Conservation (phyloP, 2,888 invertebrate genomes). For the Dasypolia templi region DNA sequence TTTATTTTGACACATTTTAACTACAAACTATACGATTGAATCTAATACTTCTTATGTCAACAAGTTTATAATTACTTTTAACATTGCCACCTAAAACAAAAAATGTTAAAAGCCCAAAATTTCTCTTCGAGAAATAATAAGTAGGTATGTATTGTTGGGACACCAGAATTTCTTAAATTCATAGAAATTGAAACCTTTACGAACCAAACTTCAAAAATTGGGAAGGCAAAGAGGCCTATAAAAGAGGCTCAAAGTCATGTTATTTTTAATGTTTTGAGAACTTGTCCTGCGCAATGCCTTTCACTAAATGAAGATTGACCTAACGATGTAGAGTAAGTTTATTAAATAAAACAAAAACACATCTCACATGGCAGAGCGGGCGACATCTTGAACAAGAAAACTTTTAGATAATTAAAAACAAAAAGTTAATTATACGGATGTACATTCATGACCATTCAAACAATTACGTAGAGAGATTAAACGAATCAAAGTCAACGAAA, state of each 20-base stretch:
- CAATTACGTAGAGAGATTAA: conserved; percentile 54
- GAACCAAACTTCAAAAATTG: not conserved
- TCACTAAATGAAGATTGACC: not conserved
- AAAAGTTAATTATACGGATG: conserved; percentile 24
- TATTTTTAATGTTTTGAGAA: not conserved
- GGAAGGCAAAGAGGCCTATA: not conserved
- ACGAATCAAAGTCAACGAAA: conserved; percentile 63
- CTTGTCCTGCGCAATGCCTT: not conserved
- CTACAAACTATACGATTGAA: conserved; percentile 20
- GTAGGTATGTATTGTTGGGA: conserved; percentile 16
- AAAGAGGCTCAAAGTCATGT: not conserved
- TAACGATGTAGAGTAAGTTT: not conserved
- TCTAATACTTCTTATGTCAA: conserved; percentile 1
- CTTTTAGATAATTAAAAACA: conserved; percentile 33
- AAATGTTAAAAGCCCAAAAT: not conserved
- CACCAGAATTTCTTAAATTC: conserved; percentile 27
- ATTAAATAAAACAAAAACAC: not conserved
- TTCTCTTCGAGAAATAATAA: conserved; percentile 31
- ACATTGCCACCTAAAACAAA: not conserved
- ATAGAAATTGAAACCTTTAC: not conserved
- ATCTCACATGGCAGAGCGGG: not conserved
- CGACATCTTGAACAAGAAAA: conserved; percentile 8
- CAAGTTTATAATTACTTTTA: conserved; percentile 38
- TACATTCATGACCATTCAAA: conserved; percentile 34
- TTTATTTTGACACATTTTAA: conserved; percentile 35